Percentiles rank a stretch among this genome's conserved stretches.
Conservation (phyloP, 2,797 vertebrate genomes). For the Dendrocincla tyrannina region DNA sequence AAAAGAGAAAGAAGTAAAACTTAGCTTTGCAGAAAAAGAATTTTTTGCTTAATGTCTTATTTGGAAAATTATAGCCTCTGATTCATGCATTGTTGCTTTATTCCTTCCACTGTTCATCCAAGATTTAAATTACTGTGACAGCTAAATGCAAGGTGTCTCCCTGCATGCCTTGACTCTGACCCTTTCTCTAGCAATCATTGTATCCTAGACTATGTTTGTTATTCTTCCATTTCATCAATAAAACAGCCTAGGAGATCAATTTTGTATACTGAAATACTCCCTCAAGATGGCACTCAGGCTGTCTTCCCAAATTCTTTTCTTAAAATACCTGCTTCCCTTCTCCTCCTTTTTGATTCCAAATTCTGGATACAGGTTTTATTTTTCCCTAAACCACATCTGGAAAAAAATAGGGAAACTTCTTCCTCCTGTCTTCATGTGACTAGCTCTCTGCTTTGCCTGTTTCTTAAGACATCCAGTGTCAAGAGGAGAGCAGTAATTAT, state of each 20-base stretch:
- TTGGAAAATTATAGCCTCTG: background rate
- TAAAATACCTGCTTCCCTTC: background rate
- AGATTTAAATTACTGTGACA: background rate
- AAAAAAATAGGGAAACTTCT: background rate
- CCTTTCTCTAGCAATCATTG: background rate
- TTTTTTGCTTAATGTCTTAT: background rate
- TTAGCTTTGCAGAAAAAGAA: background rate
- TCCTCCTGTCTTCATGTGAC: background rate
- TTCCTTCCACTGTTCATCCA: background rate
- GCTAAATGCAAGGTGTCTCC: background rate
- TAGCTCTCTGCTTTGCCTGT: background rate
- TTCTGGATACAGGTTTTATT: background rate
- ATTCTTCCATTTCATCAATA: background rate
- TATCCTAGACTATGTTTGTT: background rate
- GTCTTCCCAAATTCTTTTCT: background rate
- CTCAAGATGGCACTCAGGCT: fast-evolving
- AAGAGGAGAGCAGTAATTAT: background rate
- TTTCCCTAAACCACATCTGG: background rate
- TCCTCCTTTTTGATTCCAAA: background rate
- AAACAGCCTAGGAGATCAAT: background rate
- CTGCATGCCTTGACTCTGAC: background rate
- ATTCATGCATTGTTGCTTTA: background rate
- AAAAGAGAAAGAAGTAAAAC: background rate
- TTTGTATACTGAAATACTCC: fast-evolving
- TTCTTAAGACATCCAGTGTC: background rate